Conservation (phyloP, 2,888 invertebrate genomes). For the Phengaris arion region DNA sequence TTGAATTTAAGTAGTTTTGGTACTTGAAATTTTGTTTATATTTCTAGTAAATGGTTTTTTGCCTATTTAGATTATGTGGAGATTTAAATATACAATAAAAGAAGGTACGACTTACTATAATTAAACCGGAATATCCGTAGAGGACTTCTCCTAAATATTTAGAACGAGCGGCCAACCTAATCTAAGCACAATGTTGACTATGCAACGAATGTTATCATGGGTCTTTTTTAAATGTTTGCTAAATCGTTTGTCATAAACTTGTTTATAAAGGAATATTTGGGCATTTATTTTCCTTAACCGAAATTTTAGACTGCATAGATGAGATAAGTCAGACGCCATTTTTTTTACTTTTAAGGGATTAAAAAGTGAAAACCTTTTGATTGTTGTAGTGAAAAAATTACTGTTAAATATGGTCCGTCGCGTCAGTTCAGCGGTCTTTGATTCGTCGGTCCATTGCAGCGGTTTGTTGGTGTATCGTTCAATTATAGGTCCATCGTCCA, state of each 20-base stretch:
- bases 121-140: background rate
- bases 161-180: background rate
- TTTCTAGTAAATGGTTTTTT: no score
- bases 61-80: no score
- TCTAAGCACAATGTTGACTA: constrained; percentile 22
- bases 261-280: constrained; percentile 17
- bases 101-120: background rate
- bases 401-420: no score
- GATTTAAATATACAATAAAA: background rate
- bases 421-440: no score
- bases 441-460: no score
- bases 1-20: background rate
- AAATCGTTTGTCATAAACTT: constrained; percentile 21
- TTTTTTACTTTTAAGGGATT: background rate
- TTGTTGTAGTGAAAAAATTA: background rate
- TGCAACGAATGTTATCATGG: constrained; percentile 22
- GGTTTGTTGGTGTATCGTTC: no score
- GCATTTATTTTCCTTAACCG: background rate
- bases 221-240: constrained; percentile 27
- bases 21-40: no score
- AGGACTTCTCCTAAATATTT: background rate
- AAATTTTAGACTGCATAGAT: background rate
- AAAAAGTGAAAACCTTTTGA: background rate
- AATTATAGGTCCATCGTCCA: no score
- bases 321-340: background rate